A percentile compares a stretch with the other conserved stretches of the same genome.
Conservation (phyloP, 2,888 invertebrate genomes). For the Spatulosminthurus flaviceps region DNA sequence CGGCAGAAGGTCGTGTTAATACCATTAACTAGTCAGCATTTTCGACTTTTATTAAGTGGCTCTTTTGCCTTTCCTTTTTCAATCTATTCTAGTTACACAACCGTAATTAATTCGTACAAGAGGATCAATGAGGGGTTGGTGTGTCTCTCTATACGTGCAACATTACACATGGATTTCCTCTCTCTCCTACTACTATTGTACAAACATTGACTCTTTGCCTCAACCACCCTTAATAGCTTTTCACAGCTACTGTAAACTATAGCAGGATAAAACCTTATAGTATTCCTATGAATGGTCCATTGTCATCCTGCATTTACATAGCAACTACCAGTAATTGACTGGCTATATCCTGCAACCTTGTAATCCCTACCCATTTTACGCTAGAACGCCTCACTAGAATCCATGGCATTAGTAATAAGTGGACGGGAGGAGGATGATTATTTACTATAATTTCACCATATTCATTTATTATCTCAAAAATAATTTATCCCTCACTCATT, state of each 20-base stretch:
- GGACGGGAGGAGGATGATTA: background rate
- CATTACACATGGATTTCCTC: background rate
- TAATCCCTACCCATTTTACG: background rate
- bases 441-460: constrained; percentile 5
- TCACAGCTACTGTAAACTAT: too few species aligned
- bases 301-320: too few species aligned
- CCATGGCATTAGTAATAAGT: too few species aligned
- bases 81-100: constrained; percentile 39
- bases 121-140: constrained; percentile 24
- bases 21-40: constrained; percentile 20
- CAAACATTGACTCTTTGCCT: background rate
- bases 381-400: background rate
- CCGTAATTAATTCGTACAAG: constrained; percentile 42
- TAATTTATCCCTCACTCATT: background rate
- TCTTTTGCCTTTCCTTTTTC: constrained; percentile 16
- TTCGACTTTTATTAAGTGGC: constrained; percentile 28
- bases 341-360: background rate
- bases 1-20: constrained; percentile 6
- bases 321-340: background rate
- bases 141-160: background rate
- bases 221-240: too few species aligned
- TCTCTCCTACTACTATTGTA: background rate
- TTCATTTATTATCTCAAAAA: background rate
- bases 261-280: too few species aligned
- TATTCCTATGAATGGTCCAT: too few species aligned